These are phyloP conservation scores for Drosophila tani DNA, from an alignment of 1,140 invertebrate genomes.

Conservation along the genomic window DNA sequence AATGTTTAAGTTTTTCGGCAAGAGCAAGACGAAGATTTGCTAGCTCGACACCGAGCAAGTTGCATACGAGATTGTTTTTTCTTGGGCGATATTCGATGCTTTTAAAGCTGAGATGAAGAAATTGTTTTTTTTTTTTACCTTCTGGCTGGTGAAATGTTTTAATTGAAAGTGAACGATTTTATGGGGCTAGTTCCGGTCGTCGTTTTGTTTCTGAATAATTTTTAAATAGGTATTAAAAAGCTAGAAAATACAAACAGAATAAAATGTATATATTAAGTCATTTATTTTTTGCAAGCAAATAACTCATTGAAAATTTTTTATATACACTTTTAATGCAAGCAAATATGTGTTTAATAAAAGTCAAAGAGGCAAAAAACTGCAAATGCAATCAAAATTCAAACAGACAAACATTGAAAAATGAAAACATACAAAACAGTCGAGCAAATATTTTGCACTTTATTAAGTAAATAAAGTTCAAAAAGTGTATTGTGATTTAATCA, in stretches of 20 bases:
- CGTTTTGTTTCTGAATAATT: neutral
- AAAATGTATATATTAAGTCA: neutral
- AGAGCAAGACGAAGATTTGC: conserved; percentile 20
- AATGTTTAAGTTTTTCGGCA: conserved; percentile 63
- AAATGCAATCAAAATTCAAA: neutral
- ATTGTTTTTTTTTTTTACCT: neutral
- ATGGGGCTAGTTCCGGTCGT: neutral
- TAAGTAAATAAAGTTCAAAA: conserved; percentile 18
- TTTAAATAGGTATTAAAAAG: neutral
- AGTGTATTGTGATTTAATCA: conserved; percentile 29
- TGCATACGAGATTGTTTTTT: conserved; percentile 34
- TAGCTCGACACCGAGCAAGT: conserved; percentile 6
- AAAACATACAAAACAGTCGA: neutral
- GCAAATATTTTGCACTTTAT: conserved; percentile 19
- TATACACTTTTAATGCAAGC: neutral
- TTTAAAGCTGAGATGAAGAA: conserved; percentile 3
- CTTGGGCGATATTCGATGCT: conserved; percentile 3
- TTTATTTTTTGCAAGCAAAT: neutral
- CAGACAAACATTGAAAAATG: conserved; percentile 4
- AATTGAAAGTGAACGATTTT: conserved; percentile 29
- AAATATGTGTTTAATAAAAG: conserved; percentile 38
- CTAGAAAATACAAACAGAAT: neutral
- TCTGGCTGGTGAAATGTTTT: conserved; percentile 12
- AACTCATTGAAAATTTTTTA: neutral
- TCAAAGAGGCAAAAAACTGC: conserved; percentile 20